Base-by-base conservation (phyloP, 2,888 invertebrate species). In the Eulithis testata region DNA sequence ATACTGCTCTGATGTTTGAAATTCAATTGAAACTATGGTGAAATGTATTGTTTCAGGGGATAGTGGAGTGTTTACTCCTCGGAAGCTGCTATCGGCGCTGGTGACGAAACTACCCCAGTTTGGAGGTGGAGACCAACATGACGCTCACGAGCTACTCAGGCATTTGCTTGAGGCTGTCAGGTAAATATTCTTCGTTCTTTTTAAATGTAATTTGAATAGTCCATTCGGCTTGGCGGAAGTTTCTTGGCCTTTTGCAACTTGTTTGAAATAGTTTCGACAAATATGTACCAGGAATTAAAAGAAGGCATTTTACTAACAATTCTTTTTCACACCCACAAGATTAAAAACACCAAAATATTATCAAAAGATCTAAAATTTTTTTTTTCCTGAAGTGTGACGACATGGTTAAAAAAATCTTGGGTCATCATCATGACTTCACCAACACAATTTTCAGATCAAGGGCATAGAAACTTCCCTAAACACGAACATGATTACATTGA, bases 121-220 rank as follows among this genome's bases (percentile, higher is more conserved):
- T 86, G 96, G 97, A 59, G 98, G 98, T 9, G 98, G 97, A 2
- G 97, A 98, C 77, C 99, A 99, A 82, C 99, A 99, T 81, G 99
- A 99, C 85, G 96, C 99, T 0, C 99, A 99, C 80, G 99, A 99
- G 86, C 90, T 99, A 62, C 93, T 99, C 14, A 93, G 99, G 60
- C 97, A 98, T 89, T 90, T 99, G 54, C 90, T 99, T 58, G 99
- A 99, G 87, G 96, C 96, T 72, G 97, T 99, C 72, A 95, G 97
- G 86, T 95, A 50, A 45, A 53, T 43, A 36, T 49, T 2, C 31
- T 31, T 3, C 3, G 4, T 31, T 31, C 31, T 0, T 31, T 31
- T 1, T 31, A 5, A 3, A 31, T 5, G 6, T 31, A 31, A 31
- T 31, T 31, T 4, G 0, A 31, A 31, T 31, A 31, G 31, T 31